Percentiles rank a stretch among this genome's conserved stretches.
phyloP scores from a whole-genome alignment of 1,140 invertebrate genomes.

The Drosophila sp. region DNA sequence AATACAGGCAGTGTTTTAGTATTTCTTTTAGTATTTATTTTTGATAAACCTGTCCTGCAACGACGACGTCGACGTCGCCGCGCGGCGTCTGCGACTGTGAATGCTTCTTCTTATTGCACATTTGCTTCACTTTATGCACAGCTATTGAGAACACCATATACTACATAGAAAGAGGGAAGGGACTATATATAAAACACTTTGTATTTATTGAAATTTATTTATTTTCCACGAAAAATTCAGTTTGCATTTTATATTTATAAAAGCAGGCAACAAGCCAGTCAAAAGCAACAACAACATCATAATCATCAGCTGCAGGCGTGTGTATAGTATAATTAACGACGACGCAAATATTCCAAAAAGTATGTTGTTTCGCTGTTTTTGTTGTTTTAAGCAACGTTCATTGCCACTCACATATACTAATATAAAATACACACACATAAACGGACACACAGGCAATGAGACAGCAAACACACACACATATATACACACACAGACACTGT shows the following conservation, averaged over 20 bases:
- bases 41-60: slow-evolving; percentile 51
- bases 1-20: slow-evolving; percentile 28
- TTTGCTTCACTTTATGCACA: slow-evolving; percentile 36
- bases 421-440: slow-evolving; percentile 6
- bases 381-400: slow-evolving; percentile 65
- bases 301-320: slow-evolving; percentile 26
- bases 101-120: slow-evolving; percentile 47
- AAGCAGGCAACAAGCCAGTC: slow-evolving; percentile 31
- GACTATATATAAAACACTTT: slow-evolving; percentile 26
- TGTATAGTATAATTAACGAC: slow-evolving; percentile 49
- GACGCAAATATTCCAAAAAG: slow-evolving; percentile 71
- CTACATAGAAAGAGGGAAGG: background rate
- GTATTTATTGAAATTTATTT: slow-evolving; percentile 29
- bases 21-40: slow-evolving; percentile 5
- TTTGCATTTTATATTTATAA: slow-evolving; percentile 49
- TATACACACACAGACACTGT: slow-evolving; percentile 21
- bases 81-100: slow-evolving; percentile 16
- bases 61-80: slow-evolving; percentile 9
- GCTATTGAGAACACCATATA: slow-evolving; percentile 12
- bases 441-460: slow-evolving; percentile 29
- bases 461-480: slow-evolving; percentile 39
- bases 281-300: slow-evolving; percentile 22
- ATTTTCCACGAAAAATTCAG: slow-evolving; percentile 30
- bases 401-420: slow-evolving; percentile 62
- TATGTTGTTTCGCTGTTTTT: slow-evolving; percentile 49